These are phyloP conservation scores for Leptinotarsa lineolata DNA, from an alignment of 1,140 invertebrate genomes.

Conservation along the genomic window DNA sequence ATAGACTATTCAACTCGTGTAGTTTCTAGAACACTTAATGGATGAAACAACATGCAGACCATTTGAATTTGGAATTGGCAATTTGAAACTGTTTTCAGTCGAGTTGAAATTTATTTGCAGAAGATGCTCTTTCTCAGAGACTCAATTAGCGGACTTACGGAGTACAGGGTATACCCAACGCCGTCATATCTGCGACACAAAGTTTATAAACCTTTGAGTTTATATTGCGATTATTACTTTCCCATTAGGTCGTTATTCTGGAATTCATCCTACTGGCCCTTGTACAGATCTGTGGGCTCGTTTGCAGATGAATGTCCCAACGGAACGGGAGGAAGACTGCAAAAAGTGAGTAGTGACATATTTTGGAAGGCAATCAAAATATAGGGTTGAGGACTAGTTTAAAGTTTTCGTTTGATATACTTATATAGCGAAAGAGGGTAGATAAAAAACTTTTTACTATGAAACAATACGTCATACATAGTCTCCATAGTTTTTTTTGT, in stretches of 20 bases:
- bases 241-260: constrained; percentile 38
- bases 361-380: neutral
- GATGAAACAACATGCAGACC: neutral
- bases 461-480: no score
- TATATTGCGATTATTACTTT: constrained; percentile 42
- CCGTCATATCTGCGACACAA: constrained; percentile 34
- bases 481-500: no score
- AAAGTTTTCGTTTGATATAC: no score
- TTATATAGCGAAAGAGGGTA: no score
- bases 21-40: no score
- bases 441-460: no score
- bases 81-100: neutral
- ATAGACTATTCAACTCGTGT: no score
- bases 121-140: constrained; percentile 43
- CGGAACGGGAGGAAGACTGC: constrained; percentile 25
- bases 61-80: neutral
- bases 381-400: no score
- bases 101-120: constrained; percentile 36
- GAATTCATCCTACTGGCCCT: constrained; percentile 40
- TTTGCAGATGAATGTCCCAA: constrained; percentile 33
- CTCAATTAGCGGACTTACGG: constrained; percentile 30
- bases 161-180: constrained; percentile 37
- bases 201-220: constrained; percentile 40
- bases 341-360: constrained; percentile 36
- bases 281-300: constrained; percentile 35